Evolutionary conservation across 2,888 invertebrate genomes (phyloP).

Genomic region (Drosophila meridionalis): DNA sequence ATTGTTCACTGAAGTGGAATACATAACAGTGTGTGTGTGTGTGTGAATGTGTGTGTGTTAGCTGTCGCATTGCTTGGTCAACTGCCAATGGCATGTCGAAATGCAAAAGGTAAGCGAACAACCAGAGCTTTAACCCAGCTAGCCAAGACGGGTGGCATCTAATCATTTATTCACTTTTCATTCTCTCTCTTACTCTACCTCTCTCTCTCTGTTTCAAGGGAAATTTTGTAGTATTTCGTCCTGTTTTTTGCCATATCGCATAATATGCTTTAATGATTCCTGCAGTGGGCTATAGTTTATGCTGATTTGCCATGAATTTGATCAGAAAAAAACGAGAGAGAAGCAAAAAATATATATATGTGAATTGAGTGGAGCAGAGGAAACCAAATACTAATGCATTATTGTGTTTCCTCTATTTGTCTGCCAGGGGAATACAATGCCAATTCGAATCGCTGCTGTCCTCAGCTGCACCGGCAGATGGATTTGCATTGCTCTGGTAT

Average conservation of each 20-base stretch:
- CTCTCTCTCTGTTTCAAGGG: neutral
- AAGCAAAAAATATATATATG: neutral
- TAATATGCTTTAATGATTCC: constrained; percentile 69
- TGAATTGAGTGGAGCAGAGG: constrained; percentile 20
- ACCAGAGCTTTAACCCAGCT: constrained; percentile 23
- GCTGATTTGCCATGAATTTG: constrained; percentile 24
- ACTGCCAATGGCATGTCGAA: constrained; percentile 50
- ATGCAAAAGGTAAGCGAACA: constrained; percentile 40
- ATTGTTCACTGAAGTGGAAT: constrained; percentile 63
- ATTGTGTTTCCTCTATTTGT: constrained; percentile 29
- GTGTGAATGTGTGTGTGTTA: constrained; percentile 1
- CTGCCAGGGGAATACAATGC: constrained; percentile 36
- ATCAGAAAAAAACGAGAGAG: neutral
- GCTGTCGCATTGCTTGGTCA: constrained; percentile 51
- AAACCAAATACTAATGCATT: constrained; percentile 39
- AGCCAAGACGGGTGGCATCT: constrained; percentile 45
- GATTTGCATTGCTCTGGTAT: constrained; percentile 22
- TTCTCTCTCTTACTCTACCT: neutral
- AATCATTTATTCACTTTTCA: constrained; percentile 30
- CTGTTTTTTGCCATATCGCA: constrained; percentile 25
- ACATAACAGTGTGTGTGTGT: constrained; percentile 13
- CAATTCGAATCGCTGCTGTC: constrained; percentile 45
- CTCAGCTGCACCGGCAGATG: neutral
- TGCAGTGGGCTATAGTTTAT: constrained; percentile 26
- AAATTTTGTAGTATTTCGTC: neutral